phyloP scores from a whole-genome alignment of 2,888 invertebrate genomes.

The Margaritifera margaritifera region DNA sequence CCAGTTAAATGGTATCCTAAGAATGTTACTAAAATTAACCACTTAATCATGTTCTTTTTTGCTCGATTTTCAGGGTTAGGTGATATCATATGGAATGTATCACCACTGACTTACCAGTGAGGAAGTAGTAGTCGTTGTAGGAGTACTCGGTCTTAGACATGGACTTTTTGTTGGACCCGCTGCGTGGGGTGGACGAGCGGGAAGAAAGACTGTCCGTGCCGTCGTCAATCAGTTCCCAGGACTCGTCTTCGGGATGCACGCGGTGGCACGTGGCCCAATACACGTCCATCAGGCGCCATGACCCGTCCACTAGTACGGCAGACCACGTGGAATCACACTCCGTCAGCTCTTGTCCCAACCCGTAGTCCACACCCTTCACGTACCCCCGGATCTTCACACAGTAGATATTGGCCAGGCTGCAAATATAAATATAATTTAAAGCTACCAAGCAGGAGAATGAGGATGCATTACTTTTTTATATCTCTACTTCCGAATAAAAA shows the following conservation, averaged over 20 bases:
- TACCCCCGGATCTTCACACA: constrained; percentile 65
- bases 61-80: no score
- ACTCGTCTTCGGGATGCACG: constrained; percentile 49
- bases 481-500: no score
- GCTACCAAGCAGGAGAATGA: no score
- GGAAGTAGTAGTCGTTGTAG: constrained; percentile 52
- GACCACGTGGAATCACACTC: constrained; percentile 62
- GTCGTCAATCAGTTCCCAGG: constrained; percentile 44
- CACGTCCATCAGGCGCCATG: constrained; percentile 68
- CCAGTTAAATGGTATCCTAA: no score
- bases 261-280: constrained; percentile 68
- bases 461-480: no score
- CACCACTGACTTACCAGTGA: constrained; percentile 31
- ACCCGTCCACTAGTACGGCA: constrained; percentile 65
- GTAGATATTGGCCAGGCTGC: constrained; percentile 65
- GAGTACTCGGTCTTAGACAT: constrained; percentile 39
- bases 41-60: no score
- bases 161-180: constrained; percentile 2
- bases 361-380: constrained; percentile 64
- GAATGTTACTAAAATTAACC: no score
- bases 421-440: constrained; percentile 1
- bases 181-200: constrained; percentile 30
- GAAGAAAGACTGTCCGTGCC: constrained; percentile 41
- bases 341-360: constrained; percentile 36
- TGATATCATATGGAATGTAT: background rate